Base-by-base conservation (phyloP, 2,888 invertebrate genomes). In the Epistrophella euchroma region DNA sequence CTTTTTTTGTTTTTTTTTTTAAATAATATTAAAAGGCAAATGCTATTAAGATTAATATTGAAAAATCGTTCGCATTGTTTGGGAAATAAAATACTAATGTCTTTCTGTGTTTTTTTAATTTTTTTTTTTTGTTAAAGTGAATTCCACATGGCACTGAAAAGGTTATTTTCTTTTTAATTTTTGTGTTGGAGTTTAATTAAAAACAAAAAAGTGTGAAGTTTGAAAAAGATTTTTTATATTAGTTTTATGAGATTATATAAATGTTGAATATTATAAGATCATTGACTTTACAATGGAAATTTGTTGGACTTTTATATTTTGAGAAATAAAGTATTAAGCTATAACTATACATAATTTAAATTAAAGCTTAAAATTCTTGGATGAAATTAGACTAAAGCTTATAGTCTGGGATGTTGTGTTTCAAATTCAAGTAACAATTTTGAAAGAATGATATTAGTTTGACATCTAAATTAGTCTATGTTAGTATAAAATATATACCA, bases 31-130 rank as follows among this genome's bases (percentile, higher is more conserved):
- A 86, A 86, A 78, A 86, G 81, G 74, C 86, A 81, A 86, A 86
- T 86, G 86, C 82, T 74, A 86, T 86, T 86, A 86, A 86, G 86
- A 82, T 86, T 82, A 86, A 86, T 86, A 86, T 86, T 81, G 86
- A 82, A 78, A 86, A 86, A 86, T 86, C 82, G 86, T 86, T 82
- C 71, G 86, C 74, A 86, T 86, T 86, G 86, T 86, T 86, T 78
- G 68, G 66, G 56, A 37, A 70, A 78, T 82, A 82, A 77, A 77
- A 77, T 64, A 75, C 35, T 56, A 60, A 75, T 68, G 62, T 50
- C 19, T 76, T 52, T 19, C 45, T 55, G 62, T 45, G 35, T 58
- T 4, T 40, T 35, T 58, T 58, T 58, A n/a, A n/a, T n/a, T 3
- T 37, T 35, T 58, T 58, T 58, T 58, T 56, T 70, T 37, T 40